These are phyloP conservation scores for Thamnaconus septentrionalis DNA, from an alignment of 2,113 vertebrate genomes.

Conservation along the genomic window DNA sequence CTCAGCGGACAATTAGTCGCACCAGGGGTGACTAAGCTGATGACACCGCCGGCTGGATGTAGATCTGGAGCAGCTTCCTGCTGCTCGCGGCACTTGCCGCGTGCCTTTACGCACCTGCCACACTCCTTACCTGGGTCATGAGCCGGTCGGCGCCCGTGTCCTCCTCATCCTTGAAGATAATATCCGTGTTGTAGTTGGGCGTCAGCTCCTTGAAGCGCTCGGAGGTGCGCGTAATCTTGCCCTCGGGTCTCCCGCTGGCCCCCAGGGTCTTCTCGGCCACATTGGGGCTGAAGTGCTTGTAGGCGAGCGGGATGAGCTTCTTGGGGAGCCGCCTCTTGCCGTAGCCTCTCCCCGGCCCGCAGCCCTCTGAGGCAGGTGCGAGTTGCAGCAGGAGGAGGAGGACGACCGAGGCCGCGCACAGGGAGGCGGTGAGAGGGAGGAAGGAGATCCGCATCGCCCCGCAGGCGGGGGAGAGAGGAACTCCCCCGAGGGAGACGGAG, in stretches of 20 bases:
- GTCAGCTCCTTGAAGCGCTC: slow-evolving; percentile 96
- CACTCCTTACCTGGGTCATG: slow-evolving; percentile 91
- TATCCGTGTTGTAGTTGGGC: slow-evolving; percentile 97
- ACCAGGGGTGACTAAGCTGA: neutral
- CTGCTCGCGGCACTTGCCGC: neutral
- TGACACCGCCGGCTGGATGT: too few species aligned
- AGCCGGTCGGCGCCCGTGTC: slow-evolving; percentile 95
- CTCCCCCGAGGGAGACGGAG: slow-evolving; percentile 71
- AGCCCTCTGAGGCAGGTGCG: slow-evolving; percentile 86
- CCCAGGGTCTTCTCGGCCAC: slow-evolving; percentile 97
- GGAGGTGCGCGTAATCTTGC: slow-evolving; percentile 91
- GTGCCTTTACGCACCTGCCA: neutral
- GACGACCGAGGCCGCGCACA: slow-evolving; percentile 61
- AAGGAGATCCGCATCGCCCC: slow-evolving; percentile 88
- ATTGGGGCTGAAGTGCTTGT: slow-evolving; percentile 92
- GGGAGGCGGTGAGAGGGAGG: slow-evolving; percentile 76
- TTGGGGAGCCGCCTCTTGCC: slow-evolving; percentile 90
- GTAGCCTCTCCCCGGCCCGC: slow-evolving; percentile 95
- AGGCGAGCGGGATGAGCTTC: slow-evolving; percentile 91
- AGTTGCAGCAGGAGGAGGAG: slow-evolving; percentile 85
- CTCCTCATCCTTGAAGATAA: slow-evolving; percentile 99
- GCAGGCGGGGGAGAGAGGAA: slow-evolving; percentile 44
- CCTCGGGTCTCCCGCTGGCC: slow-evolving; percentile 93
- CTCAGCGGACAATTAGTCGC: slow-evolving; percentile 31
- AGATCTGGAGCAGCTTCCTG: neutral